Percentiles rank a stretch among this genome's conserved stretches.
Evolutionary conservation across 2,888 invertebrate genomes (phyloP).

Genomic region (Suillia variegata): DNA sequence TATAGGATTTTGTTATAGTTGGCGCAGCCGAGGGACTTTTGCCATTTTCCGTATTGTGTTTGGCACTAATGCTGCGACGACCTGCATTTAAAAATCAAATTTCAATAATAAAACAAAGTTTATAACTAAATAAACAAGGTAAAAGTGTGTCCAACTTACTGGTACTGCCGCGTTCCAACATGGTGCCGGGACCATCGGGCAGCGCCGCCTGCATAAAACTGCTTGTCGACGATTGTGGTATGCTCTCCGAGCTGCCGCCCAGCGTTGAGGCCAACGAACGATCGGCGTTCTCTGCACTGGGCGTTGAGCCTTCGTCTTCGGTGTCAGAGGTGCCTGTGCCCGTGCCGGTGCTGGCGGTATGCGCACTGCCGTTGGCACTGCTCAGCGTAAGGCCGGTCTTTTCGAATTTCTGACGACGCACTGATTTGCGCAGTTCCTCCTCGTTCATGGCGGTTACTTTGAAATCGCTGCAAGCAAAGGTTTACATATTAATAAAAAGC

Average conservation of each 20-base stretch:
- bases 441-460: constrained; percentile 89
- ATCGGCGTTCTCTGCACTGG: constrained; percentile 81
- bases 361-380: constrained; percentile 61
- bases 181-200: constrained; percentile 57
- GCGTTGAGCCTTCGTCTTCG: constrained; percentile 77
- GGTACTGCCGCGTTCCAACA: constrained; percentile 56
- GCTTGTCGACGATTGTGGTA: constrained; percentile 53
- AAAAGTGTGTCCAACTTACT: constrained; percentile 44
- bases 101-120: constrained; percentile 12
- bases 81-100: constrained; percentile 42
- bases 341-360: constrained; percentile 63
- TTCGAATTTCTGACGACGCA: constrained; percentile 72
- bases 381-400: constrained; percentile 59
- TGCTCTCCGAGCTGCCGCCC: constrained; percentile 74
- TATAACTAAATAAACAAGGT: not conserved
- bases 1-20: constrained; percentile 60
- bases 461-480: constrained; percentile 69
- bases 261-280: constrained; percentile 69
- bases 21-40: constrained; percentile 49
- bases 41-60: constrained; percentile 62
- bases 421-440: constrained; percentile 79
- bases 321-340: constrained; percentile 77
- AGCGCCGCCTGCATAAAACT: constrained; percentile 59
- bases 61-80: constrained; percentile 70
- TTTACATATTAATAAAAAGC: not conserved